Conservation (phyloP, 2,797 vertebrate genomes). For the Mallotus villosus region DNA sequence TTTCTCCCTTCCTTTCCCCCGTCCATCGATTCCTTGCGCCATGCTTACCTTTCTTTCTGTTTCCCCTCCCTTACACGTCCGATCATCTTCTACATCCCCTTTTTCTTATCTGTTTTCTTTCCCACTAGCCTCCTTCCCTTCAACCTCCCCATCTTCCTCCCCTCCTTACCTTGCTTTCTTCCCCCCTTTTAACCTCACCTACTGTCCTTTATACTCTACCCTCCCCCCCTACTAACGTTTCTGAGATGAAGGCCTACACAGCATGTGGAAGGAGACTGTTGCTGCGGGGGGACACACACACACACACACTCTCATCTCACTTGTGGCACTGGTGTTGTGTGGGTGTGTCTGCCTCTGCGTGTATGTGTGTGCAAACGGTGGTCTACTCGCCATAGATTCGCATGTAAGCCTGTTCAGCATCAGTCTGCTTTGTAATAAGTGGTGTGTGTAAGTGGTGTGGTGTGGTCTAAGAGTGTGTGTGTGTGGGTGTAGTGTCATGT, state of each 20-base stretch:
- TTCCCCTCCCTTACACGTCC: too few species aligned
- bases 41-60: too few species aligned
- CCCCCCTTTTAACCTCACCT: too few species aligned
- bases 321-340: conserved; percentile 10
- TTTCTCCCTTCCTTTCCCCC: too few species aligned
- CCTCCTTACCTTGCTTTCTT: too few species aligned
- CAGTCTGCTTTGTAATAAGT: conserved; percentile 22
- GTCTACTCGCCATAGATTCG: conserved; percentile 4
- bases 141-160: too few species aligned
- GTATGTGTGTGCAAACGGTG: neutral
- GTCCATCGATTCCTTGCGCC: too few species aligned
- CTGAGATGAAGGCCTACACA: conserved; percentile 63
- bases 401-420: conserved; percentile 16
- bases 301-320: conserved; percentile 22
- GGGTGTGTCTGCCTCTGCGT: too few species aligned
- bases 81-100: too few species aligned
- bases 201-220: too few species aligned
- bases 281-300: conserved; percentile 54
- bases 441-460: neutral
- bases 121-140: too few species aligned
- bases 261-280: conserved; percentile 72
- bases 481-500: conserved; percentile 4
- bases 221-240: conserved; percentile 43
- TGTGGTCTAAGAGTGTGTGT: conserved; percentile 3
- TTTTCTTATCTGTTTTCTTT: too few species aligned